phyloP scores from a whole-genome alignment of 2,113 vertebrate species.

The Pandion haliaetus region DNA sequence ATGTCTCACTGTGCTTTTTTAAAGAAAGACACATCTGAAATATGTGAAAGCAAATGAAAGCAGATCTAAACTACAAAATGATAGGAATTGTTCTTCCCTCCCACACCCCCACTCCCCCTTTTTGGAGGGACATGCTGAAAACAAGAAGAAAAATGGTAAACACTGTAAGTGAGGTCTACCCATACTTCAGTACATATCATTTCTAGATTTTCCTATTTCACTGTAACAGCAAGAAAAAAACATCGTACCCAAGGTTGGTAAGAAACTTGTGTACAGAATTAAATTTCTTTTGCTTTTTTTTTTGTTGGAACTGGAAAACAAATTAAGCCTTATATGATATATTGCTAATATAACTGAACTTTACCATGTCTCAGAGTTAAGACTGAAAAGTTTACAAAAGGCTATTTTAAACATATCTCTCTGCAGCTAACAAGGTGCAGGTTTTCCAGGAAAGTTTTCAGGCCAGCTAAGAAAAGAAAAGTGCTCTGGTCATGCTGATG shows the following conservation, averaged over 20 bases:
- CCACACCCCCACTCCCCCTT: fast-evolving
- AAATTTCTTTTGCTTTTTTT: background rate
- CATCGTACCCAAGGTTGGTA: fast-evolving
- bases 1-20: background rate
- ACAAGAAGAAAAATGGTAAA: background rate
- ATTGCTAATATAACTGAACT: background rate
- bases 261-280: background rate
- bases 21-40: background rate
- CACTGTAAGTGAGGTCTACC: background rate
- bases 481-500: background rate
- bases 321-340: background rate
- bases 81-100: background rate
- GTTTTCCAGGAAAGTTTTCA: background rate
- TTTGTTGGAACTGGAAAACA: background rate
- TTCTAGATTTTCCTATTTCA: background rate
- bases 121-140: background rate
- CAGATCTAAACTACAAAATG: background rate
- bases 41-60: background rate
- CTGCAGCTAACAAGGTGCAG: background rate
- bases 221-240: background rate
- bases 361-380: background rate
- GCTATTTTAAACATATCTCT: background rate
- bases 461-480: background rate
- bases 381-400: background rate
- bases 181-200: background rate